phyloP scores from a whole-genome alignment of 2,888 invertebrate species.

The Steromphala cineraria region DNA sequence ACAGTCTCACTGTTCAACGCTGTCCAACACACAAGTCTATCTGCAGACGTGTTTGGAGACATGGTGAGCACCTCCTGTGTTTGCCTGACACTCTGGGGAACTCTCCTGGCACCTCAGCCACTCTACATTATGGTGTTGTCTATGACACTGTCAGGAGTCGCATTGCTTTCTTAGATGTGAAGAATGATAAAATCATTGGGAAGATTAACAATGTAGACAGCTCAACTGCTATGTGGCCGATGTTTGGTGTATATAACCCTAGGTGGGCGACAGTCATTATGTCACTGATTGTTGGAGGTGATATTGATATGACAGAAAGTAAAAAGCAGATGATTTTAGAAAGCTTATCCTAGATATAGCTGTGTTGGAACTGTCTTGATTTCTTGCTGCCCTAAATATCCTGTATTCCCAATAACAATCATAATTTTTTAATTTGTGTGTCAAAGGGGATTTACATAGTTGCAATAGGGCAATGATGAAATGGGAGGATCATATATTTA shows the following conservation, averaged over 20 bases:
- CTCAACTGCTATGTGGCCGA: not conserved
- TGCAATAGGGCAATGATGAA: too few relatives aligned
- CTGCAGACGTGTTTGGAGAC: not conserved
- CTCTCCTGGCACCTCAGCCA: not conserved
- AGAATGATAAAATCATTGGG: not conserved
- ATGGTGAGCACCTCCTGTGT: not conserved
- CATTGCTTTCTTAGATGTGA: not conserved
- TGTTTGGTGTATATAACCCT: not conserved
- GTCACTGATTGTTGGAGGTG: not conserved
- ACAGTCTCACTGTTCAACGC: not conserved
- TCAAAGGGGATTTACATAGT: too few relatives aligned
- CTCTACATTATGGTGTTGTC: not conserved
- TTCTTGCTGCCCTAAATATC: too few relatives aligned
- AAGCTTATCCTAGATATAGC: too few relatives aligned
- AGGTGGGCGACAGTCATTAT: not conserved
- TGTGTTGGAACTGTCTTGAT: too few relatives aligned
- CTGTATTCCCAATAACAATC: too few relatives aligned
- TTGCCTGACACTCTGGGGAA: not conserved
- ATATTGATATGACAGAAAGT: not conserved
- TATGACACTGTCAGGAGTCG: not conserved
- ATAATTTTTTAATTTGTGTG: too few relatives aligned
- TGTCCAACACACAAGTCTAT: not conserved
- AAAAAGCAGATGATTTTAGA: not conserved
- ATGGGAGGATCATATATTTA: too few relatives aligned
- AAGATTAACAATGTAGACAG: not conserved